These are phyloP conservation scores for Hemicrepidius hirtus DNA, from an alignment of 2,888 invertebrate genomes.

Conservation along the genomic window DNA sequence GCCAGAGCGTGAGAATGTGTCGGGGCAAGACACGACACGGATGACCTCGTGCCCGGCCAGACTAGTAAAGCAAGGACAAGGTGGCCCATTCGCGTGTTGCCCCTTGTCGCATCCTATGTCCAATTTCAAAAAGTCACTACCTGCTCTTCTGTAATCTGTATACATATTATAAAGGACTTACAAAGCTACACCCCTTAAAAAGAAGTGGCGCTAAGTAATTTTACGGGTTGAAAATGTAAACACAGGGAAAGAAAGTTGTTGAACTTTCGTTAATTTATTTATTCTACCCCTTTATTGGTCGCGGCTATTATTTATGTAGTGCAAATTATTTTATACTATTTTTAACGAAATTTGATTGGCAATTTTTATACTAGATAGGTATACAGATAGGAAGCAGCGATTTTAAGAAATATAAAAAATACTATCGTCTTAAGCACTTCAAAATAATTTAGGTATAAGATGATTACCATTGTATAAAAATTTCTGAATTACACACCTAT, in stretches of 20 bases:
- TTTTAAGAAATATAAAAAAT: too few species aligned
- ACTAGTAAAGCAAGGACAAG: slow-evolving; percentile 57
- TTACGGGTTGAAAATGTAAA: background rate
- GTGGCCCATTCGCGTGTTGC: slow-evolving; percentile 52
- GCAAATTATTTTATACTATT: too few species aligned
- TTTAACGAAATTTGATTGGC: too few species aligned
- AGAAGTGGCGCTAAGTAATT: slow-evolving; percentile 15
- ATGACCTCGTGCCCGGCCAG: slow-evolving; percentile 59
- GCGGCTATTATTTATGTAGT: too few species aligned
- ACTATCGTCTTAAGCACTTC: too few species aligned
- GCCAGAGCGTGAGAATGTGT: slow-evolving; percentile 70
- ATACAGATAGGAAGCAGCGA: too few species aligned
- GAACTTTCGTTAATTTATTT: background rate
- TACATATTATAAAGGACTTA: background rate
- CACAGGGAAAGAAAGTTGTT: background rate
- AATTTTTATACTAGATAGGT: too few species aligned
- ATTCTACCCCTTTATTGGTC: too few species aligned
- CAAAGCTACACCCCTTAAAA: slow-evolving; percentile 15
- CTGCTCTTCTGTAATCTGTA: slow-evolving; percentile 23
- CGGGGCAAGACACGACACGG: slow-evolving; percentile 59
- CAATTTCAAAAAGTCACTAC: slow-evolving; percentile 36
- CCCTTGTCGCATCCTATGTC: slow-evolving; percentile 40
- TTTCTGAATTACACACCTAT: slow-evolving; percentile 7
- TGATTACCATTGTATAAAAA: background rate
- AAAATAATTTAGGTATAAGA: too few species aligned